Percentiles rank a stretch among this genome's conserved stretches.
These are phyloP conservation scores for Osmerus mordax DNA, from an alignment of 2,113 vertebrate genomes.

Conservation along the genomic window DNA sequence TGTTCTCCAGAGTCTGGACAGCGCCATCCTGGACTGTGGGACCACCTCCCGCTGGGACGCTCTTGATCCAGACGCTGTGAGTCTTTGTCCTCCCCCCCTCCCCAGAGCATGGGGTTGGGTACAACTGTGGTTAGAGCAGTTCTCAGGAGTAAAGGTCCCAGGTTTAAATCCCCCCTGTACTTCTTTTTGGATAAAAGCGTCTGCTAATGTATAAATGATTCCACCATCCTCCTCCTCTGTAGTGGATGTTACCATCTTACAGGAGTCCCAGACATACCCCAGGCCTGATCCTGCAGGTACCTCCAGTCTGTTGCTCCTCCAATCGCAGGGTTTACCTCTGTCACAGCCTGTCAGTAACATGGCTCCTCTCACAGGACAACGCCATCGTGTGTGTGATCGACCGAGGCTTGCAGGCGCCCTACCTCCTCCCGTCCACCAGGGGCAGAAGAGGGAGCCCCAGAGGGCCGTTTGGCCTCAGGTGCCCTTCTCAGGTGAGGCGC, in stretches of 20 bases:
- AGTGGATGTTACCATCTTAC: constrained; percentile 57
- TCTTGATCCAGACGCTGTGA: constrained; percentile 58
- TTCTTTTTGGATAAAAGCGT: background rate
- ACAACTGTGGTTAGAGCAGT: no score
- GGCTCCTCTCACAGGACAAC: constrained; percentile 67
- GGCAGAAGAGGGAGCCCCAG: constrained; percentile 47
- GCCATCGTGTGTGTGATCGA: constrained; percentile 79
- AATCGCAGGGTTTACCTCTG: no score
- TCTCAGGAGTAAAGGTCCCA: no score
- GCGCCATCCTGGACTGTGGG: constrained; percentile 77
- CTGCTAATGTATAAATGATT: background rate
- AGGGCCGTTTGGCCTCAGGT: constrained; percentile 62
- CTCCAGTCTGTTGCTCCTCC: no score
- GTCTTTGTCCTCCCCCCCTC: background rate
- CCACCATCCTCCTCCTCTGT: background rate
- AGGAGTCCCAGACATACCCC: constrained; percentile 50
- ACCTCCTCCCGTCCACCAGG: constrained; percentile 53
- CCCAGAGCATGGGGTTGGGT: background rate
- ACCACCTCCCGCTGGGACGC: constrained; percentile 58
- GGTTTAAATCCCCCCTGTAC: background rate
- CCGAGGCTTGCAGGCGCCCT: constrained; percentile 58
- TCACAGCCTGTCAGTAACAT: background rate
- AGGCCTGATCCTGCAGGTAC: background rate
- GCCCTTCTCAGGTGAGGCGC: constrained; percentile 70
- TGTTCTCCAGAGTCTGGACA: constrained; percentile 77